A percentile compares a stretch with the other conserved stretches of the same genome.
Conservation (phyloP, 2,888 invertebrate genomes). For the Carabus problematicus region DNA sequence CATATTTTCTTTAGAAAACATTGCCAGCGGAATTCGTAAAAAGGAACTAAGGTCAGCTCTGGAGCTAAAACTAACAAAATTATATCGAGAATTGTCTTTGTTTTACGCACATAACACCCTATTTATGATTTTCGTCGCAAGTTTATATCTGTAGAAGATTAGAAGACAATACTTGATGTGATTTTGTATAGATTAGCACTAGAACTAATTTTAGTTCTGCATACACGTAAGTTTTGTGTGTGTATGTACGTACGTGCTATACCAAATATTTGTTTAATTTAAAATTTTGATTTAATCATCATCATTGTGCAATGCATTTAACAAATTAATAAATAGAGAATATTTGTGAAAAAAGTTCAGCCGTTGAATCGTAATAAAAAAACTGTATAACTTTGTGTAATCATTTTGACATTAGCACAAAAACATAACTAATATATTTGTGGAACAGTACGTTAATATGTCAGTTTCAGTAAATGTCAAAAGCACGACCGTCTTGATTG, state of each 20-base stretch:
- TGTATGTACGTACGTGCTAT: constrained; percentile 17
- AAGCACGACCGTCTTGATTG: too few relatives aligned
- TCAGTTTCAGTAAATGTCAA: too few relatives aligned
- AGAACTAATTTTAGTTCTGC: constrained; percentile 34
- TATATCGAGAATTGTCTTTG: constrained; percentile 23
- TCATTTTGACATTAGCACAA: too few relatives aligned
- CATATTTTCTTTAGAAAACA: constrained; percentile 40
- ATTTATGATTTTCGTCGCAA: too few relatives aligned
- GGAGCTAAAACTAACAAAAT: constrained; percentile 33
- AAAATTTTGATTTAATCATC: too few relatives aligned
- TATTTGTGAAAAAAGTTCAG: too few relatives aligned
- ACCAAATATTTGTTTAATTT: constrained; percentile 15
- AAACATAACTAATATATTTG: too few relatives aligned
- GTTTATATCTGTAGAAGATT: background rate
- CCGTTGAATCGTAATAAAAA: too few relatives aligned
- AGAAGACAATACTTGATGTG: constrained; percentile 15
- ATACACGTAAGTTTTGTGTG: constrained; percentile 39
- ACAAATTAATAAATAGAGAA: too few relatives aligned
- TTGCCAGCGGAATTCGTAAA: constrained; percentile 36
- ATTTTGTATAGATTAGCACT: constrained; percentile 34
- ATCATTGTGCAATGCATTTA: too few relatives aligned
- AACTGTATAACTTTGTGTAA: too few relatives aligned
- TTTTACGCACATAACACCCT: background rate
- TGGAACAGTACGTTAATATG: too few relatives aligned
- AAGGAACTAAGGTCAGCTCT: constrained; percentile 39